Percentiles rank a stretch among this genome's conserved stretches.
phyloP scores from a whole-genome alignment of 2,113 vertebrate genomes.

The Hemibagrus wyckioides region DNA sequence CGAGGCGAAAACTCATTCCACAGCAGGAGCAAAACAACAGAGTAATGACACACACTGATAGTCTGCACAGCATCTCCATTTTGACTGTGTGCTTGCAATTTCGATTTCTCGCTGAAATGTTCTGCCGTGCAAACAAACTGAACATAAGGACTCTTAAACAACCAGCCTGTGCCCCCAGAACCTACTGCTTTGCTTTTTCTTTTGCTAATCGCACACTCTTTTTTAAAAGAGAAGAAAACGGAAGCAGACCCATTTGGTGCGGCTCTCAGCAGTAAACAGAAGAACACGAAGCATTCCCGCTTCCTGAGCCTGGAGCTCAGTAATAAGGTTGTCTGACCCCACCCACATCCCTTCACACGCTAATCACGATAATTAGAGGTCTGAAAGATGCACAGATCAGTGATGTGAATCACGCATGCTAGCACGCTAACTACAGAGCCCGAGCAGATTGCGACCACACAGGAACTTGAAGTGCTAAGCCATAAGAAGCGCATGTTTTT shows the following conservation, averaged over 20 bases:
- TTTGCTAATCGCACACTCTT: neutral
- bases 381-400: conserved; percentile 54
- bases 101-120: conserved; percentile 11
- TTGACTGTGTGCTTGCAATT: conserved; percentile 3
- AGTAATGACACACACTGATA: neutral
- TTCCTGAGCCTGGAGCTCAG: conserved; percentile 52
- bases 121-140: conserved; percentile 34
- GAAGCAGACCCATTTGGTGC: conserved; percentile 58
- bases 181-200: neutral
- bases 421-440: conserved; percentile 49
- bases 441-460: conserved; percentile 50
- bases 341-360: conserved; percentile 60
- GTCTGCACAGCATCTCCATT: conserved; percentile 2
- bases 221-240: conserved; percentile 19
- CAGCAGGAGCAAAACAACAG: conserved; percentile 29
- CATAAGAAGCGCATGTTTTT: conserved; percentile 43
- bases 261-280: conserved; percentile 61
- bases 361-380: conserved; percentile 73
- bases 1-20: conserved; percentile 13
- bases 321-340: conserved; percentile 68
- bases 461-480: conserved; percentile 45
- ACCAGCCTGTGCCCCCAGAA: neutral
- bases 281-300: conserved; percentile 40
- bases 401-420: conserved; percentile 58
- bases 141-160: neutral